A percentile compares a stretch with the other conserved stretches of the same genome.
phyloP scores from a whole-genome alignment of 2,888 invertebrate species.

The Caenorhabditis afra region DNA sequence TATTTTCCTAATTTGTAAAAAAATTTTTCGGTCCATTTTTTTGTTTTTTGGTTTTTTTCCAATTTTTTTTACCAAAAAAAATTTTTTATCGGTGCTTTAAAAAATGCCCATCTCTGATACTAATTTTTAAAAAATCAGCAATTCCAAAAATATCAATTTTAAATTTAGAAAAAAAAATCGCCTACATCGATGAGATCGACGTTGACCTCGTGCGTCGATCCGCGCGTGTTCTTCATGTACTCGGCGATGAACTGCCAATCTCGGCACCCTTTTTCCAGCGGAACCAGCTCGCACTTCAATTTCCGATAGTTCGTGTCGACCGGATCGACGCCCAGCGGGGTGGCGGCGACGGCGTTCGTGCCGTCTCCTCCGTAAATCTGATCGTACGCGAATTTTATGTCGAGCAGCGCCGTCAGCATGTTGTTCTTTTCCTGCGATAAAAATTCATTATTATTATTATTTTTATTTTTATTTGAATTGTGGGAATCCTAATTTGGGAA shows the following conservation, averaged over 20 bases:
- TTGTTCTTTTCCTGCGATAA: conserved; percentile 85
- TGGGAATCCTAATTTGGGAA: too few species aligned
- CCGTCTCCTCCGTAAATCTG: conserved; percentile 83
- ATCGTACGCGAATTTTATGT: conserved; percentile 95
- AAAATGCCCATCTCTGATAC: too few species aligned
- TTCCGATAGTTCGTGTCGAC: conserved; percentile 91
- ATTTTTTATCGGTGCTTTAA: too few species aligned
- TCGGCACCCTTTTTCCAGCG: conserved; percentile 81
- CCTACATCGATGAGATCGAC: conserved; percentile 85
- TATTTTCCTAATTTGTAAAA: too few species aligned
- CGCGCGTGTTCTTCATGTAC: conserved; percentile 94
- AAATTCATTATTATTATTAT: too few species aligned
- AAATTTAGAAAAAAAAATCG: too few species aligned
- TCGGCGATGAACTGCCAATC: conserved; percentile 86
- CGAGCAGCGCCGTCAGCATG: conserved; percentile 93
- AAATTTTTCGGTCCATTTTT: too few species aligned
- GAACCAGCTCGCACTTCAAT: conserved; percentile 88
- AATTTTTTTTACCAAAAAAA: too few species aligned
- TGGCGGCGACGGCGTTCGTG: neutral
- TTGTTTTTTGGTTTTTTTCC: too few species aligned
- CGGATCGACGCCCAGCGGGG: conserved; percentile 82
- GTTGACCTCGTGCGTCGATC: conserved; percentile 89
- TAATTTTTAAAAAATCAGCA: too few species aligned
- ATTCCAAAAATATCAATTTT: too few species aligned
- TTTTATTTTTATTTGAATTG: too few species aligned